Base-by-base conservation (phyloP, 2,888 invertebrate species). In the Erpobdella octoculata region DNA sequence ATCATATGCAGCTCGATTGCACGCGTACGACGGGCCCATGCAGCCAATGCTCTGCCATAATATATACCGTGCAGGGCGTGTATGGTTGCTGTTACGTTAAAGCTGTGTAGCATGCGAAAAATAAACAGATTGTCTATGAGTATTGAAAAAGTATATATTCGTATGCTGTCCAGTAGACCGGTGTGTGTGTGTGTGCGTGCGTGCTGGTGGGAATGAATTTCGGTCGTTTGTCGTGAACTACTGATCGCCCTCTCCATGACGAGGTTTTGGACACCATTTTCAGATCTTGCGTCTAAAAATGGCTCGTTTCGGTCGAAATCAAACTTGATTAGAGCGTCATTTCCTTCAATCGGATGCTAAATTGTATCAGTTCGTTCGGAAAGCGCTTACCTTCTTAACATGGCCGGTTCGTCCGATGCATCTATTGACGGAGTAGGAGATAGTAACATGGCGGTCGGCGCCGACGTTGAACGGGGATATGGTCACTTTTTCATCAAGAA, bases 401-500 rank as follows among this genome's bases (percentile, higher is more conserved):
- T 68, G 68, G 68, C 68, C 31, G 68, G 28, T 33, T 35, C 36
- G 35, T 37, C 33, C 21, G 68, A 68, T 48, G 28, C 46, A 31
- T 33, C 68, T 15, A n/a, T 46, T 28, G 68, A 68, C 21, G 31
- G 31, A 18, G n/a, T 31, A 41, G 48, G 48, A n/a, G 41, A 36
- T n/a, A 41, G 37, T 62, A 62, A 62, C 33, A 62, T 33, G 31
- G 62, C 62, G 31, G 62, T 62, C 35, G 62, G 62, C 18, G 68
- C 46, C 9, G 68, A 68, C 18, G 31, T 31, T 33, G 68, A 68
- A 18, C 18, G 68, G 31, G 81, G 81, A 33, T 81, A 81, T 87
- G 93, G 93, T 84, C 98, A 98, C 89, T 93, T 91, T 88, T 98
- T 98, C 89, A 90, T 90, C 86, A 97, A 96, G 90, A 97, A 96